These are phyloP conservation scores for Drosophila jambulina DNA, from an alignment of 1,140 invertebrate species.

Conservation along the genomic window DNA sequence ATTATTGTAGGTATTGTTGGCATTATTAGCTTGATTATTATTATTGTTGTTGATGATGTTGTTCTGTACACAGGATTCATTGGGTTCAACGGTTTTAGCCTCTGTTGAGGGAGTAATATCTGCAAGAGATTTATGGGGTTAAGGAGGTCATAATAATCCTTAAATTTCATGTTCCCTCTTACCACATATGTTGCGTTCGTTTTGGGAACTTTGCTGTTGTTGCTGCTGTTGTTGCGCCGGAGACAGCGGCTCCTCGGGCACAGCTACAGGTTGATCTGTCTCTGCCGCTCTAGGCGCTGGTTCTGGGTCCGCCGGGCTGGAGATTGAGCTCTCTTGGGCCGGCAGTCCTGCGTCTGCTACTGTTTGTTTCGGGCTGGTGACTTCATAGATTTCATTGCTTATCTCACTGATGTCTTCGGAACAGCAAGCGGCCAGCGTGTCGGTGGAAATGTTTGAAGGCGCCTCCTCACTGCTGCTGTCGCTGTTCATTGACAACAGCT, in stretches of 20 bases:
- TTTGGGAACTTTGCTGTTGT: conserved; percentile 75
- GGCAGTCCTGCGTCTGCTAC: conserved; percentile 10
- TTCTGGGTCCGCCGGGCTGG: conserved; percentile 6
- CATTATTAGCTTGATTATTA: conserved; percentile 61
- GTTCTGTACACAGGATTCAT: conserved; percentile 81
- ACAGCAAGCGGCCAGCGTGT: conserved; percentile 75
- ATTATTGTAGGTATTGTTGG: conserved; percentile 63
- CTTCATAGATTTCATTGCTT: conserved; percentile 71
- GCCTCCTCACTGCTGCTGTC: conserved; percentile 81
- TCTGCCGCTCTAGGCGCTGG: conserved; percentile 10
- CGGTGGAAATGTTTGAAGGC: conserved; percentile 77
- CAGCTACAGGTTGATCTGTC: neutral
- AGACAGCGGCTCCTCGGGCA: conserved; percentile 44
- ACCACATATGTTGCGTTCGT: conserved; percentile 80
- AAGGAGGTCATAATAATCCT: neutral
- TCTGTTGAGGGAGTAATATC: conserved; percentile 82
- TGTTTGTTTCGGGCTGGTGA: conserved; percentile 11
- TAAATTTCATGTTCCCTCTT: neutral
- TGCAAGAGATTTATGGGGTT: conserved; percentile 7
- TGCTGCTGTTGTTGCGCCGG: conserved; percentile 31
- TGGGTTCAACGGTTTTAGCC: conserved; percentile 82
- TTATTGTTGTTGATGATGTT: conserved; percentile 51
- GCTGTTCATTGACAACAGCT: conserved; percentile 81
- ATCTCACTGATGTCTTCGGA: conserved; percentile 80
- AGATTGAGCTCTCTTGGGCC: conserved; percentile 6